Base-by-base conservation (phyloP, 2,797 vertebrate species). In the Megaceryle alcyon region DNA sequence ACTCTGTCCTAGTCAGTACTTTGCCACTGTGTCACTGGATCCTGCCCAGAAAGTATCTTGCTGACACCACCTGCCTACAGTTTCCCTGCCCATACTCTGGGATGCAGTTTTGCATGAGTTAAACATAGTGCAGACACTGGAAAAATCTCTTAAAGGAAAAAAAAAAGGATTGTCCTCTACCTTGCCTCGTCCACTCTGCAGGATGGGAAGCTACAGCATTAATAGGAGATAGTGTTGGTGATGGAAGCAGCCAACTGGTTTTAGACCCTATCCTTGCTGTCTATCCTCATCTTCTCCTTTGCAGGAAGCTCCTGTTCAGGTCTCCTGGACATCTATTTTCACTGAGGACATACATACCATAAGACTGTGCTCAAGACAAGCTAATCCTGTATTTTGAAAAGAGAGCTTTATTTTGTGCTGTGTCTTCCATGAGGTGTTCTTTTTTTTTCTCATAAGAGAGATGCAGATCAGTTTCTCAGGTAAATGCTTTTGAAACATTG, bases 391-490 rank as follows among this genome's bases (percentile, higher is more conserved):
- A 9, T n/a, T 51, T 5, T 23, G 16, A 76, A 48, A 25, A 66
- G 23, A 61, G 12, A 41, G 10, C 23, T 83, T 78, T 64, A n/a
- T 28, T 91, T 92, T 71, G 31, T 49, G 41, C 14, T 72, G 3
- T 31, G 26, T 39, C 35, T 51, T 87, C 39, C 12, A 28, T 1
- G 0, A 44, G 6, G 0, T 73, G 66, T 0, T 61, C 59, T 21
- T 2, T 43, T 69, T 59, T 63, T 12, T 66, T 57, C 19, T 78
- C 11, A 41, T 65, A 28, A 8, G 9, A 12, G 18, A 61, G 25
- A 26, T 69, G 20, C 48, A 79, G 23, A 59, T 70, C 19, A 2
- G 2, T 77, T 79, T 56, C 37, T 86, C 29, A 28, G 31, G 17
- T 61, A 82, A 64, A 54, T 25, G 51, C 23, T 92, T 90, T 15